phyloP scores from a whole-genome alignment of 2,113 vertebrate species.

The Neodon shergylaensis region DNA sequence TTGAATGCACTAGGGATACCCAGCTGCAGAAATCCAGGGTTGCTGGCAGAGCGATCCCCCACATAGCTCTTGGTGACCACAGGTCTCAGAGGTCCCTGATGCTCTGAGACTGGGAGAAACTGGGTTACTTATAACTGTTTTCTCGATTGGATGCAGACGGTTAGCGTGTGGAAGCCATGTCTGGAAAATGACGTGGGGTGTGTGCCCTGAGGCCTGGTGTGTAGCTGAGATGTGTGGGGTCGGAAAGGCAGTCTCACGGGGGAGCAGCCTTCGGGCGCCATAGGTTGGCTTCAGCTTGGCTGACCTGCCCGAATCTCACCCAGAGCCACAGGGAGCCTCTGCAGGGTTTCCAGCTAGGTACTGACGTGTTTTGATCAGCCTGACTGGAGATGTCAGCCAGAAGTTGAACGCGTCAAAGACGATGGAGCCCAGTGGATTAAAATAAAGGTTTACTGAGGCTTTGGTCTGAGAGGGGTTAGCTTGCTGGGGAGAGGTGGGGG shows the following conservation, averaged over 20 bases:
- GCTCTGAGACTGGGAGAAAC: neutral
- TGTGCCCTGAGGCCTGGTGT: neutral
- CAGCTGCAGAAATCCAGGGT: neutral
- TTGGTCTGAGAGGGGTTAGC: neutral
- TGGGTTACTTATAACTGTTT: neutral
- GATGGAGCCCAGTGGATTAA: neutral
- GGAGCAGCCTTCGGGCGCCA: neutral
- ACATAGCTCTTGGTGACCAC: neutral
- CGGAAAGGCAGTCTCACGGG: neutral
- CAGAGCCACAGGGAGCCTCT: neutral
- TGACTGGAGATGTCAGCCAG: neutral
- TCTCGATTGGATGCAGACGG: neutral
- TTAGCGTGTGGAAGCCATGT: neutral
- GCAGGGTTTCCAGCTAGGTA: neutral
- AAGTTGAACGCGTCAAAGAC: neutral
- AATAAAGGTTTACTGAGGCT: neutral
- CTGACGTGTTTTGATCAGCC: slow-evolving; percentile 16
- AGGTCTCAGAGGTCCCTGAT: neutral
- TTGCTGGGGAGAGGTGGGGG: fast-evolving
- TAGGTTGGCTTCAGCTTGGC: neutral
- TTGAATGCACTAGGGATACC: neutral
- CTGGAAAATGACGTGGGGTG: neutral
- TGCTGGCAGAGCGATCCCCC: neutral
- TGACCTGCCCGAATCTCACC: neutral
- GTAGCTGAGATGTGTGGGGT: fast-evolving